phyloP scores from a whole-genome alignment of 2,113 vertebrate species.

The Trachemys scripta region DNA sequence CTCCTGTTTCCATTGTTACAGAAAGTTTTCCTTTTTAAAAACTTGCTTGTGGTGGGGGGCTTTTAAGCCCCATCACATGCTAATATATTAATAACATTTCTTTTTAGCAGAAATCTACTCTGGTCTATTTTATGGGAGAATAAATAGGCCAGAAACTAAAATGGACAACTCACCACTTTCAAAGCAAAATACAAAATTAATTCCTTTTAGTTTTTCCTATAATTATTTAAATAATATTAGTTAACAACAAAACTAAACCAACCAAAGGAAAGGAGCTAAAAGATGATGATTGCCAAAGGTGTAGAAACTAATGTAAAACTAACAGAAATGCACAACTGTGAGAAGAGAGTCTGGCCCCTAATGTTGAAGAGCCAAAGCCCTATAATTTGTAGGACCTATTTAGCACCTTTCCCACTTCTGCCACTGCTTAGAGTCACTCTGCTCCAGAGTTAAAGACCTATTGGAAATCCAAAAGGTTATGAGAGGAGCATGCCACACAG shows the following conservation, averaged over 20 bases:
- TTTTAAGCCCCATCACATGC: neutral
- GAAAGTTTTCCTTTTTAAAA: neutral
- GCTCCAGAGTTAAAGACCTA: neutral
- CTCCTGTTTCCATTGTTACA: neutral
- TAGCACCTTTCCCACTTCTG: slow-evolving; percentile 1
- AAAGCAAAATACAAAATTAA: neutral
- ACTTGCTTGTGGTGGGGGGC: neutral
- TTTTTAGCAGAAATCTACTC: neutral
- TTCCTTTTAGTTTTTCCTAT: neutral
- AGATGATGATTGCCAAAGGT: neutral
- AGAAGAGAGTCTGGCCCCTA: neutral
- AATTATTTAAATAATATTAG: neutral
- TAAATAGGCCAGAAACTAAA: neutral
- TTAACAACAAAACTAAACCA: neutral
- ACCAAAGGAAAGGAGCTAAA: neutral
- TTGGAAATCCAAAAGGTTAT: neutral
- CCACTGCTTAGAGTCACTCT: neutral
- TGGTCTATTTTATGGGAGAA: neutral
- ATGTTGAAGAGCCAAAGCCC: neutral
- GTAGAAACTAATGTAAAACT: neutral
- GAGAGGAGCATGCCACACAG: neutral
- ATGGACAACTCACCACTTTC: neutral
- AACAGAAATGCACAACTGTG: neutral
- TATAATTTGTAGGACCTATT: neutral
- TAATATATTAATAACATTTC: neutral